Base-by-base conservation (phyloP, 2,888 invertebrate genomes). In the Thumatha senex region DNA sequence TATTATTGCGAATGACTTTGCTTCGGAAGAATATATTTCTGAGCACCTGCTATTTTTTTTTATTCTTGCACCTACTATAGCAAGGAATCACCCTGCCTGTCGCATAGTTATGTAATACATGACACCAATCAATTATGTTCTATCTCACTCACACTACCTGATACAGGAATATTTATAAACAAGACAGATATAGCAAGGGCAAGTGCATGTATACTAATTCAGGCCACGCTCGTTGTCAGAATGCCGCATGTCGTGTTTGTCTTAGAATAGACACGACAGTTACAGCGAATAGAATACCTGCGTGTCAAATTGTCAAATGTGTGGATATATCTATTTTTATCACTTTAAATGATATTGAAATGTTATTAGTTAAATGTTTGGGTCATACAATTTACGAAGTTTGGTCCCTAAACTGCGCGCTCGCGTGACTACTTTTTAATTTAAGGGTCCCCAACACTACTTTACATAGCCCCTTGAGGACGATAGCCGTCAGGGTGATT, bases 121-220 rank as follows among this genome's bases (percentile, higher is more conserved):
- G 36, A 14, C 33, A 42, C 9, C 18, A 24, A 59, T 47, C 30
- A 41, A 12, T 51, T 38, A 48, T 14, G 1, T 11, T 46, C 31
- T 10, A 40, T 56, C 55, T 12, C 44, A 30, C 7, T 63, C 43
- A 10, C 12, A 39, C 56, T 10, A 33, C 8, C 12, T 36, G 12
- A 44, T 40, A 45, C 7, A 42, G 24, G 18, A 24, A 24, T 9
- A 33, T 44, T 15, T 33, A 11, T 24, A 35, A 45, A 40, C 18
- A 35, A 40, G 44, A 45, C 31, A 33, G 36, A 46, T 33, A 40
- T 49, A 30, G 67, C 70, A 69, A 58, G 56, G 52, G 70, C 84
- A 83, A 82, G 80, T 80, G 83, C 31, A 11, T 79, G 80, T 84
- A 88, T 86, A 85, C 82, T 85, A 87, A 89, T 88, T 82, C 75